Evolutionary conservation across 1,140 invertebrate genomes (phyloP).

Genomic region (Ruditapes philippinarum): DNA sequence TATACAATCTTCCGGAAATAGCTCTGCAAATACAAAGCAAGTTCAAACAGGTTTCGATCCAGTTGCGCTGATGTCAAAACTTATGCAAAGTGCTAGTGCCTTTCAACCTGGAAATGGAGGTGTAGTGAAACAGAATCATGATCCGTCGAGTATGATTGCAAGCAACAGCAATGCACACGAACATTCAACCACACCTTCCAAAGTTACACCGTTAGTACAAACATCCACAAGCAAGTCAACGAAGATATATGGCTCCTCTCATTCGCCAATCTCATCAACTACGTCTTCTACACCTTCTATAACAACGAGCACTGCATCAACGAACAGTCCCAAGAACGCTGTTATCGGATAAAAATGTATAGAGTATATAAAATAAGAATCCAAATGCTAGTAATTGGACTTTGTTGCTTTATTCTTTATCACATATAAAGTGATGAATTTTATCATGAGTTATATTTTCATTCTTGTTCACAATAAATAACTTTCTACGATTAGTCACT

Average conservation of each 20-base stretch:
- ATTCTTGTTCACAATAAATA: no score
- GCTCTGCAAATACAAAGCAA: background rate
- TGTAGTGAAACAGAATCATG: background rate
- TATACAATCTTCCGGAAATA: background rate
- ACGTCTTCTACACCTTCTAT: background rate
- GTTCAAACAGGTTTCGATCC: constrained; percentile 28
- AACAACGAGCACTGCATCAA: no score
- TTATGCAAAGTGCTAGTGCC: constrained; percentile 13
- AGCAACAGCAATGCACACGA: background rate
- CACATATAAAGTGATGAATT: no score
- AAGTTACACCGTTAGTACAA: background rate
- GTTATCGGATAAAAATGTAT: no score
- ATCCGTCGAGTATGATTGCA: constrained; percentile 14
- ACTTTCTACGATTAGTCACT: no score
- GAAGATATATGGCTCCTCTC: background rate
- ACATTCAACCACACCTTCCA: background rate
- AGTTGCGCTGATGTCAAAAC: constrained; percentile 4
- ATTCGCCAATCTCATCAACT: background rate
- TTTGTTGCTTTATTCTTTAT: no score
- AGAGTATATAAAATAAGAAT: no score
- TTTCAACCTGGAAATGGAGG: constrained; percentile 26
- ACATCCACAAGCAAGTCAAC: background rate
- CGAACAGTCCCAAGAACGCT: no score
- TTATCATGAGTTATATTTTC: no score
- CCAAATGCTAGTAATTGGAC: no score